phyloP scores from a whole-genome alignment of 2,113 vertebrate species.

The Protobothrops flavoviridis region DNA sequence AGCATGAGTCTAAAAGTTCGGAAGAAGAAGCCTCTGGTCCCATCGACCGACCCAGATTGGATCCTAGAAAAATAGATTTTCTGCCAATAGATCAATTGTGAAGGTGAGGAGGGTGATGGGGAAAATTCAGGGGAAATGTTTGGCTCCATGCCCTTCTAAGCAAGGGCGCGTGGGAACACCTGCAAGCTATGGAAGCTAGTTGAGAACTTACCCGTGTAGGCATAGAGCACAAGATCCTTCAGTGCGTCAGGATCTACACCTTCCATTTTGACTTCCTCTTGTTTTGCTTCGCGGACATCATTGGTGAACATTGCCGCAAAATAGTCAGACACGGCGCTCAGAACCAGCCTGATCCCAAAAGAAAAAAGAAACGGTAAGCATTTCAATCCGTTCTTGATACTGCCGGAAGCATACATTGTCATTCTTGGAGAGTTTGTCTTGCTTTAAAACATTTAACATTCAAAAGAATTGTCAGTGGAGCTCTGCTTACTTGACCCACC shows the following conservation, averaged over 20 bases:
- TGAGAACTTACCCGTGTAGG: constrained; percentile 86
- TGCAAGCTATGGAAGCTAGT: background rate
- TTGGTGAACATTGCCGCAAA: constrained; percentile 98
- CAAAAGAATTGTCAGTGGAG: background rate
- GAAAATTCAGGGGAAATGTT: background rate
- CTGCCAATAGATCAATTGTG: background rate
- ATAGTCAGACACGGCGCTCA: constrained; percentile 94
- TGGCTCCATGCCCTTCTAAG: background rate
- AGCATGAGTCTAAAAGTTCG: background rate
- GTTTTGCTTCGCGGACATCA: constrained; percentile 91
- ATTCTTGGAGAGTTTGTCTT: background rate
- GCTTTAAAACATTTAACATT: background rate
- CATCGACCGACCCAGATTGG: background rate
- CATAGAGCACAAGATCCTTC: constrained; percentile 89
- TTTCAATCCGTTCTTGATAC: background rate
- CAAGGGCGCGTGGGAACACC: background rate
- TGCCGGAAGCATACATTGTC: background rate
- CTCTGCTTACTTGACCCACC: rapidly evolving
- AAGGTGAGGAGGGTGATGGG: background rate
- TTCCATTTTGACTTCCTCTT: constrained; percentile 97
- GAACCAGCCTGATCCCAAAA: constrained; percentile 79
- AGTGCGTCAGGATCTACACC: constrained; percentile 92
- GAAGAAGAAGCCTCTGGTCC: background rate
- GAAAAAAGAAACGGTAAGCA: background rate
- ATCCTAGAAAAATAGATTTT: background rate